Evolutionary conservation across 2,888 invertebrate genomes (phyloP), one percentile per base, ranked within the genome.

Genomic region (Megalurothrips usitatus): DNA sequence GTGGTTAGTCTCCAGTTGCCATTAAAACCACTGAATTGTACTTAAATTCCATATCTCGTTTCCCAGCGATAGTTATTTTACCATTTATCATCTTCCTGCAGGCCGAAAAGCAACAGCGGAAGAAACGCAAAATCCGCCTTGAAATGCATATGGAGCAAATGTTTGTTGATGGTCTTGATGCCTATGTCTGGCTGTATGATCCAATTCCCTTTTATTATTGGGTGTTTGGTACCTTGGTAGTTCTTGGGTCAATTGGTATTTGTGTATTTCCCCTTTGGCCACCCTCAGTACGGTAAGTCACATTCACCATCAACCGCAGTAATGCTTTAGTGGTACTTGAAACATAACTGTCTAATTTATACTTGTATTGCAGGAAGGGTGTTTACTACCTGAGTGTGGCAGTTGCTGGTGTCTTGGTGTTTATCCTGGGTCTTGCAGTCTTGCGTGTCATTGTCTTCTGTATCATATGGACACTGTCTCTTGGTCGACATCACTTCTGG

Each of bases 221-320:
- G 94, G 91, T 98, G 84, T 94, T 96, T 85, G 98, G 98, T n/a
- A 91, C 93, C 12, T 89, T 95, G 8, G 89, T 95, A 83, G 96
- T 99, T 49, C 89, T 98, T 81, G 98, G 96, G 34, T 96, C 97
- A 49, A 96, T 99, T 85, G 95, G 94, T 19, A 92, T 99, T 68
- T 99, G 99, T 88, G 91, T 99, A 86, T 99, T 99, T 89, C 99
- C 99, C n/a, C 89, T 99, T 81, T 99, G 99, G 99, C 99, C 99
- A 0, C 94, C 95, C 81, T 93, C 94, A 84, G 94, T 98, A 85
- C 91, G 94, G 91, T 93, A 87, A 87, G 83, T 81, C n/a, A 63
- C 80, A 52, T 23, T 78, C 78, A 52, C 12, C 34, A 78, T n/a
- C n/a, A n/a, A n/a, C n/a, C n/a, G n/a, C 3, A 6, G 34, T 43